A percentile compares a stretch with the other conserved stretches of the same genome.
These are phyloP conservation scores for Euthynnus affinis DNA, from an alignment of 2,797 vertebrate species.

Conservation along the genomic window DNA sequence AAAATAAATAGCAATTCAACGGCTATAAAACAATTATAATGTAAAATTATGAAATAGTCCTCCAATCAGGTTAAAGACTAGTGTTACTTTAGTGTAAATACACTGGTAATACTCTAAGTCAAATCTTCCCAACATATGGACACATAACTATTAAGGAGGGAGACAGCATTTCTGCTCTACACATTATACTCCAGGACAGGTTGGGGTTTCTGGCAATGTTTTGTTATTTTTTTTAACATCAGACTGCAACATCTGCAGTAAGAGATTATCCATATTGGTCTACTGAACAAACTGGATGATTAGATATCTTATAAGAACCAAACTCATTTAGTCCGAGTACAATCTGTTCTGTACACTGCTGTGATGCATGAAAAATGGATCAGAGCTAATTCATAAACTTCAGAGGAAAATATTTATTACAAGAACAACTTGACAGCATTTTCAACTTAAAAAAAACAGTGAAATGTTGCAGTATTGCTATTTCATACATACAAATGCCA, in stretches of 20 bases:
- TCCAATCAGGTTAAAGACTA: no score
- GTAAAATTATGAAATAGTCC: no score
- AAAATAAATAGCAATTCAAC: no score
- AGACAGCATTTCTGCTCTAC: neutral
- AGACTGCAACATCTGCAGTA: neutral
- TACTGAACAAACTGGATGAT: neutral
- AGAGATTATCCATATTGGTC: neutral
- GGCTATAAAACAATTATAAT: no score
- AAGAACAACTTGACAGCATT: conserved; percentile 81
- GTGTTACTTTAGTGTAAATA: no score
- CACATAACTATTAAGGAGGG: neutral
- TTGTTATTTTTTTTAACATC: neutral
- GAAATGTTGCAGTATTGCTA: conserved; percentile 83
- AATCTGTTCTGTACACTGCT: neutral
- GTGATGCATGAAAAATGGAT: conserved; percentile 6
- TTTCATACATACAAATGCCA: conserved; percentile 79
- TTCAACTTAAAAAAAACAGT: conserved; percentile 72
- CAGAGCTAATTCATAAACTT: conserved; percentile 34
- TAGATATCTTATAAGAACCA: neutral
- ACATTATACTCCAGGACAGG: neutral
- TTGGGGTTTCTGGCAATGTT: neutral
- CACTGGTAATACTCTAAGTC: neutral
- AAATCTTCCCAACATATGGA: neutral
- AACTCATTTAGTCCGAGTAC: neutral
- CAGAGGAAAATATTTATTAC: conserved; percentile 83